A percentile compares a stretch with the other conserved stretches of the same genome.
Evolutionary conservation across 2,113 vertebrate genomes (phyloP).

Genomic region (Perognathus longimembris): DNA sequence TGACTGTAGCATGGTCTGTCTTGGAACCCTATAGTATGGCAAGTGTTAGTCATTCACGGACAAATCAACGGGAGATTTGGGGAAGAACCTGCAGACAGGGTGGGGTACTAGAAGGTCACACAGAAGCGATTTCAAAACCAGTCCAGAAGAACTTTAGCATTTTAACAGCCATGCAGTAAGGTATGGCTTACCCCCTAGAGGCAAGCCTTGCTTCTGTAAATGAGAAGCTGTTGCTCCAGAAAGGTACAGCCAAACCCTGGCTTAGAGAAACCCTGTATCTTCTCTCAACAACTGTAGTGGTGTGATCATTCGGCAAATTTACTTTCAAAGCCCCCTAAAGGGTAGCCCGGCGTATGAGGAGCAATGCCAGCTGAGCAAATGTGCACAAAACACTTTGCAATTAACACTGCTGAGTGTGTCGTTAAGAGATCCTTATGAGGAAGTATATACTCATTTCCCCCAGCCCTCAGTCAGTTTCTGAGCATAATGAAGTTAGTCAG

Average conservation of each 20-base stretch:
- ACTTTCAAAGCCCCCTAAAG: slow-evolving; percentile 47
- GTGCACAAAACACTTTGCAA: slow-evolving; percentile 57
- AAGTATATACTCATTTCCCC: not conserved
- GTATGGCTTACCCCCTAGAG: not conserved
- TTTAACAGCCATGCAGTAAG: not conserved
- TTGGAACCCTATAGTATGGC: not conserved
- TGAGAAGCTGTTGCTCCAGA: not conserved
- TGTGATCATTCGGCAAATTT: slow-evolving; percentile 15
- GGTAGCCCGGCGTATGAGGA: slow-evolving; percentile 14
- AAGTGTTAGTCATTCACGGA: not conserved
- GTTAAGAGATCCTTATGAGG: slow-evolving; percentile 46
- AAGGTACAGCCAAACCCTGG: not conserved
- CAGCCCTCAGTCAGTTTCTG: slow-evolving; percentile 1
- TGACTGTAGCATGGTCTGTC: not conserved
- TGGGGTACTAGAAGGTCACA: not conserved
- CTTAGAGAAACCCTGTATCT: not conserved
- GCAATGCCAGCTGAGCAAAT: slow-evolving; percentile 34
- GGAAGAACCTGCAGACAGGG: not conserved
- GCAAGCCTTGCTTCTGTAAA: not conserved
- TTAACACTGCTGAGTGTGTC: slow-evolving; percentile 60
- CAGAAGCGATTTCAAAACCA: not conserved
- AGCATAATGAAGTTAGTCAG: slow-evolving; percentile 39
- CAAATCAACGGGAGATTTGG: not conserved
- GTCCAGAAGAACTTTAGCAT: not conserved
- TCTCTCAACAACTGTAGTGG: not conserved